These are phyloP conservation scores for Leucophenga montana DNA, from an alignment of 2,888 invertebrate genomes.

Conservation along the genomic window DNA sequence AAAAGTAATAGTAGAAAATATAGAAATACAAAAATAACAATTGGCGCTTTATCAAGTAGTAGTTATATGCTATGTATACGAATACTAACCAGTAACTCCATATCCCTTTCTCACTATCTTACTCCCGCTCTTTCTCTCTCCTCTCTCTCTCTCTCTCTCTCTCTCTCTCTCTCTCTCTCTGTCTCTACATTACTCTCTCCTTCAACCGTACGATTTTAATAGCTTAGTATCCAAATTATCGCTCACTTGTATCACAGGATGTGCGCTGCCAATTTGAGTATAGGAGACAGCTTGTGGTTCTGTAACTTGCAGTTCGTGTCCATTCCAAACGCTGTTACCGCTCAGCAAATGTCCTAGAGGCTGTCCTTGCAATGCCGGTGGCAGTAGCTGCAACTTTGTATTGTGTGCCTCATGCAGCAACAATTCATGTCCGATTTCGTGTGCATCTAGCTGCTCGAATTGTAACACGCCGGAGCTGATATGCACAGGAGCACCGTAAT, in stretches of 20 bases:
- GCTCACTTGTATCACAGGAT: background rate
- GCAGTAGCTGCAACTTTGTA: slow-evolving; percentile 44
- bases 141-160: too few species aligned
- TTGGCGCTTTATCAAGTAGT: background rate
- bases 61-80: too few species aligned
- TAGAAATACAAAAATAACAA: background rate
- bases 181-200: too few species aligned
- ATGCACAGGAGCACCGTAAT: slow-evolving; percentile 51
- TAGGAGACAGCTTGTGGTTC: background rate
- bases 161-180: too few species aligned
- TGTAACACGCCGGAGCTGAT: slow-evolving; percentile 60
- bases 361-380: slow-evolving; percentile 12
- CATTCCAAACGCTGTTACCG: too few species aligned
- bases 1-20: background rate
- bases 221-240: slow-evolving; percentile 4
- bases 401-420: background rate
- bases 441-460: slow-evolving; percentile 38
- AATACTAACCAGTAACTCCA: too few species aligned
- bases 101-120: too few species aligned
- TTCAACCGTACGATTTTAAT: slow-evolving; percentile 6
- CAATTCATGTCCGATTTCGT: slow-evolving; percentile 21
- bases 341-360: too few species aligned
- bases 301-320: too few species aligned
- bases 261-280: too few species aligned
- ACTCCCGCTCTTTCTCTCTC: too few species aligned